phyloP scores from a whole-genome alignment of 2,888 invertebrate species.

The Tillus elongatus region DNA sequence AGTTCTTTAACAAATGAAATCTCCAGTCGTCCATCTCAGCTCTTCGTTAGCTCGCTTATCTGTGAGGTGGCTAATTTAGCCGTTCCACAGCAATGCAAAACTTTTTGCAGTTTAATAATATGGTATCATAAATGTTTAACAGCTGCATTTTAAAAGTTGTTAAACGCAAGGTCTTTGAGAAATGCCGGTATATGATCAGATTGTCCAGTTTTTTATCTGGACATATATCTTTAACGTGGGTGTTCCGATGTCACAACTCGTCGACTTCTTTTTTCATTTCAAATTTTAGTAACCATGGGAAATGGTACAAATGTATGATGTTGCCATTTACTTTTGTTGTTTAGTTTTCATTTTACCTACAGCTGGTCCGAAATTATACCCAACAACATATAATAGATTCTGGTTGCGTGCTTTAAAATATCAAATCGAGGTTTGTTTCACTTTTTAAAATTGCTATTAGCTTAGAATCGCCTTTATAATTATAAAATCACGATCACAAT shows the following conservation, averaged over 20 bases:
- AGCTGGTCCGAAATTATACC: no score
- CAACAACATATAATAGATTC: no score
- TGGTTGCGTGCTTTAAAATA: no score
- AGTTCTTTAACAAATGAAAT: constrained; percentile 2
- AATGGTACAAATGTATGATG: no score
- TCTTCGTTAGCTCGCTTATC: background rate
- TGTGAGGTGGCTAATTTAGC: background rate
- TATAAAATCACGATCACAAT: no score
- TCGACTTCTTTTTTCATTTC: background rate
- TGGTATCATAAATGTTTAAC: constrained; percentile 1
- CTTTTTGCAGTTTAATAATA: constrained; percentile 3
- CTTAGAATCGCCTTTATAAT: no score
- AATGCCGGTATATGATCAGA: constrained; percentile 2
- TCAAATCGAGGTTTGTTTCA: no score
- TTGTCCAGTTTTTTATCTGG: background rate
- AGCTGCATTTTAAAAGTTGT: no score
- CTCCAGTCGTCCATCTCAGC: background rate
- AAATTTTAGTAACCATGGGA: background rate
- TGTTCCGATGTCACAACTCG: constrained; percentile 1
- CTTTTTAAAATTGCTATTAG: no score
- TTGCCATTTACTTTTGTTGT: no score
- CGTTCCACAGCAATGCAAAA: background rate
- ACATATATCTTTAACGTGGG: constrained; percentile 1
- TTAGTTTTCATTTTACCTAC: no score
- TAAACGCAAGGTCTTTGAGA: constrained; percentile 3